Percentiles rank a stretch among this genome's conserved stretches.
phyloP scores from a whole-genome alignment of 2,888 invertebrate genomes.

The Holacanthella duospinosa region DNA sequence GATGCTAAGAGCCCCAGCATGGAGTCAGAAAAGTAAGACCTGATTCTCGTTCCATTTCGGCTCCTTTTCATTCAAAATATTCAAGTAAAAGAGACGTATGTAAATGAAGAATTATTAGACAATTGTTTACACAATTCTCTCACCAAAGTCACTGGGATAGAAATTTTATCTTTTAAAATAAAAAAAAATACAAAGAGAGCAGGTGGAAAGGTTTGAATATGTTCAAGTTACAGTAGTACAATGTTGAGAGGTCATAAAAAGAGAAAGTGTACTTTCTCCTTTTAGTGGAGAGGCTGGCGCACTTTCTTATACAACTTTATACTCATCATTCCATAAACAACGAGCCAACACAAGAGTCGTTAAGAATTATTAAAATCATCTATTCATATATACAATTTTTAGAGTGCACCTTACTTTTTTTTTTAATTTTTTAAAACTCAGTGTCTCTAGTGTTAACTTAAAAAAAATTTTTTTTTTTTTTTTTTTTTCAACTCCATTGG shows the following conservation, averaged over 20 bases:
- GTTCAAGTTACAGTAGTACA: not conserved
- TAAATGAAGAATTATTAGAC: not conserved
- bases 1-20: slow-evolving; percentile 27
- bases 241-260: not conserved
- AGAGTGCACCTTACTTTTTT: no score
- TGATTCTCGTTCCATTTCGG: not conserved
- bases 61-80: no score
- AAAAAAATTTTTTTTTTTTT: no score
- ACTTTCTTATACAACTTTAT: not conserved
- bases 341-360: not conserved
- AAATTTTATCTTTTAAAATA: no score
- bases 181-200: no score
- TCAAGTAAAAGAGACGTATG: not conserved
- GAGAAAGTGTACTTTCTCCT: not conserved
- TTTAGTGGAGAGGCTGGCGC: not conserved
- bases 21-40: slow-evolving; percentile 8
- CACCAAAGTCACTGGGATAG: not conserved
- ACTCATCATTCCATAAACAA: not conserved
- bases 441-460: no score
- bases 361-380: no score
- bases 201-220: no score
- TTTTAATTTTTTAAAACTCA: no score
- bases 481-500: no score
- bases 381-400: no score
- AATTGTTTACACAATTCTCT: not conserved